Conservation (phyloP, 2,888 invertebrate species). For the Apotomis betuletana region DNA sequence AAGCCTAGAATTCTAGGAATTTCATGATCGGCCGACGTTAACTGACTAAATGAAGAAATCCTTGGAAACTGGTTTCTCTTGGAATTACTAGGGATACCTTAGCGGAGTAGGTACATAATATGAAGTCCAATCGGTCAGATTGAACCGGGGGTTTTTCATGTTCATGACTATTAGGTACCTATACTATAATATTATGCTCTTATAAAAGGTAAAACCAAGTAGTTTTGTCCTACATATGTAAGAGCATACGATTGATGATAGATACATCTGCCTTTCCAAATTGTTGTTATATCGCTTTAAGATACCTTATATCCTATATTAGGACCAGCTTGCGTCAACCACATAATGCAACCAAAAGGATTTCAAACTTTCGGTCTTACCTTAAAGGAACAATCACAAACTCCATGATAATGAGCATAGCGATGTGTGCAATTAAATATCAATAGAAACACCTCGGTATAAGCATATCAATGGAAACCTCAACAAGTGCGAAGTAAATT, state of each 20-base stretch:
- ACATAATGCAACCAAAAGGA: too few relatives aligned
- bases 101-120: constrained; percentile 12
- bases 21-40: constrained; percentile 38
- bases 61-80: constrained; percentile 40
- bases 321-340: too few relatives aligned
- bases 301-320: too few relatives aligned
- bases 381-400: not conserved
- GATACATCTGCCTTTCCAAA: not conserved
- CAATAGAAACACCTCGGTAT: constrained; percentile 10
- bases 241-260: not conserved
- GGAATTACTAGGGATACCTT: constrained; percentile 38
- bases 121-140: constrained; percentile 25
- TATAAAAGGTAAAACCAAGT: too few relatives aligned
- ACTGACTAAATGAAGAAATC: constrained; percentile 39
- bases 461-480: too few relatives aligned
- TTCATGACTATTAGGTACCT: not conserved
- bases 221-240: too few relatives aligned
- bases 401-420: not conserved
- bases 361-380: too few relatives aligned
- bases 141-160: constrained; percentile 7
- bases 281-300: too few relatives aligned
- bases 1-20: constrained; percentile 37
- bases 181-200: too few relatives aligned
- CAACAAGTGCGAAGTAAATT: constrained; percentile 29
- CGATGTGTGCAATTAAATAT: constrained; percentile 28